Conservation (phyloP, 1,140 invertebrate genomes). For the Aricia agestis region DNA sequence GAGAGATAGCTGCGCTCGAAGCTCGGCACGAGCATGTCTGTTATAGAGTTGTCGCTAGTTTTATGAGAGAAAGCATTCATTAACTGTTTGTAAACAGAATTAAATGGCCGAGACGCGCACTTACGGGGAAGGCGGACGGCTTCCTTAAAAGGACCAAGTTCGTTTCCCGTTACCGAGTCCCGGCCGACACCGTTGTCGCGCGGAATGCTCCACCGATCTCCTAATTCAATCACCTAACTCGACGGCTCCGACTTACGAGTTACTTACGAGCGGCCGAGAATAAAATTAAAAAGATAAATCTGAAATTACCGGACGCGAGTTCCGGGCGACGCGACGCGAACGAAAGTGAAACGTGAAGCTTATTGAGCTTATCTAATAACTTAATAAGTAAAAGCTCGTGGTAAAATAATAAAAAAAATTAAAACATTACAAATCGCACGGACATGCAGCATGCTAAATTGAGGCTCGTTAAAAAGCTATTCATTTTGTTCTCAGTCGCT, state of each 20-base stretch:
- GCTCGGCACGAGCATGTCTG: background rate
- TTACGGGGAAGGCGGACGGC: conserved; percentile 36
- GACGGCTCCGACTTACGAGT: too few relatives aligned
- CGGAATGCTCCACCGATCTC: conserved; percentile 39
- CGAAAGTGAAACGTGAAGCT: background rate
- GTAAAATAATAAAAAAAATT: background rate
- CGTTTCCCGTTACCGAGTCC: conserved; percentile 58
- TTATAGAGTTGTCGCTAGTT: conserved; percentile 9
- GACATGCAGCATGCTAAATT: background rate
- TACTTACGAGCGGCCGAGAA: background rate
- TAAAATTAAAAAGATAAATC: conserved; percentile 4
- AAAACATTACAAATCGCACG: background rate
- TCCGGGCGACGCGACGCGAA: background rate
- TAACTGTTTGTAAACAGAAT: conserved; percentile 43
- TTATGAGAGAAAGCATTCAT: conserved; percentile 21
- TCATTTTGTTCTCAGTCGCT: background rate
- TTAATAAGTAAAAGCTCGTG: background rate
- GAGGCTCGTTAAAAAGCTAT: background rate
- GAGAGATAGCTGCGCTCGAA: background rate
- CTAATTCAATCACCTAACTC: conserved; percentile 24
- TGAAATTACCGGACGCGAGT: background rate
- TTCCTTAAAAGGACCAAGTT: conserved; percentile 62
- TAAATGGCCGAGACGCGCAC: conserved; percentile 36
- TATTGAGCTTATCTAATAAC: background rate
- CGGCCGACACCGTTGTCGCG: conserved; percentile 53